These are phyloP conservation scores for Psylliodes chrysocephalus DNA, from an alignment of 2,888 invertebrate genomes.

Conservation along the genomic window DNA sequence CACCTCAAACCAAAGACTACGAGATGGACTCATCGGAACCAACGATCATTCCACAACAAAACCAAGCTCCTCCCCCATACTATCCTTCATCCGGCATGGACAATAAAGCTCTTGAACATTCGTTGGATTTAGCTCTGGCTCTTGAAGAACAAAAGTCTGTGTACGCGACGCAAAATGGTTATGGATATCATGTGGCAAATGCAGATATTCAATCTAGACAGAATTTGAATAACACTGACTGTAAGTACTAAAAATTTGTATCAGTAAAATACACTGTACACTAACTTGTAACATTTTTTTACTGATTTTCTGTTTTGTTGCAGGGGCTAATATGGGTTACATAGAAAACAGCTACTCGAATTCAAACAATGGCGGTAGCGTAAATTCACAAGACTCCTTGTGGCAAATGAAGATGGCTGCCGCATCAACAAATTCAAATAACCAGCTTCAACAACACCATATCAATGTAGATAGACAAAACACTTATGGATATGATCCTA, in stretches of 20 bases:
- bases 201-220: conserved; percentile 74
- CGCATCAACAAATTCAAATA: conserved; percentile 75
- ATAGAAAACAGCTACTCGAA: conserved; percentile 93
- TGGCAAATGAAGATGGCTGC: conserved; percentile 95
- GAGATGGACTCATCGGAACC: conserved; percentile 90
- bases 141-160: conserved; percentile 89
- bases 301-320: conserved; percentile 42
- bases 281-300: not conserved
- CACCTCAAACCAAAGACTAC: conserved; percentile 84
- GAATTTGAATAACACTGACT: conserved; percentile 82
- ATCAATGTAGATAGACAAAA: conserved; percentile 43
- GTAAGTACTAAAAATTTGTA: conserved; percentile 68
- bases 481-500: conserved; percentile 80
- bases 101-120: conserved; percentile 91
- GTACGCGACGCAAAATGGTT: conserved; percentile 85
- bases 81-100: conserved; percentile 90
- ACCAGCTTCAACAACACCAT: conserved; percentile 64
- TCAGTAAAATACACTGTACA: not conserved
- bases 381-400: conserved; percentile 92
- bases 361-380: conserved; percentile 94
- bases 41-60: conserved; percentile 86
- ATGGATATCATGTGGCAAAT: conserved; percentile 83
- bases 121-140: conserved; percentile 83
- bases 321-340: conserved; percentile 90
- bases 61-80: conserved; percentile 88